Evolutionary conservation across 2,113 vertebrate genomes (phyloP), one percentile per base, ranked within the genome.

Genomic region (Falcunculus frontatus): DNA sequence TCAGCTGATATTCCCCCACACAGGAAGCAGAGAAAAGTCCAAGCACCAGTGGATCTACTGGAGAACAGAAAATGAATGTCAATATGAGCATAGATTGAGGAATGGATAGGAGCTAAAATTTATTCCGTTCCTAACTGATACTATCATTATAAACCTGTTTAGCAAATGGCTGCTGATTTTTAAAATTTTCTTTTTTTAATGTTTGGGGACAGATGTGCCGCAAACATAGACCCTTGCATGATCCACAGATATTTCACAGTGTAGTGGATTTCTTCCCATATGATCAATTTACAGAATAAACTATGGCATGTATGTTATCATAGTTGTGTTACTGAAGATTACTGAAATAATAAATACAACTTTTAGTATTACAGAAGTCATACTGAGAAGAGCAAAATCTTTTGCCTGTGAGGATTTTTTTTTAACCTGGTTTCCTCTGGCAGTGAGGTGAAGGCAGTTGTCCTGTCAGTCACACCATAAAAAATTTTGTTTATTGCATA

Each of bases 181-280:
- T 30, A 0, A 6, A 26, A 6, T 9, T 0, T 47, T 9, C 68
- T 30, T 73, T 53, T 35, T 56, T 6, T 53, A 6, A 52, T 60
- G 22, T 94, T 21, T 87, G 46, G 39, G 52, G 50, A 65, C 41
- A 30, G 50, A 39, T 53, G 9, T 89, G 41, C 33, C 44, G 50
- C 63, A 69, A 84, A 39, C n/a, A 56, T 33, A 80, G 59, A 29
- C 72, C 37, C 57, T 96, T 96, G 95, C 96, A 96, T 97, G 96
- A 93, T 44, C 42, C 32, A 53, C 46, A 85, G 84, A 17, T 82
- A 64, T 15, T 50, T 39, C 84, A 70, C 41, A 46, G 13, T 59
- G 37, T 93, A 89, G 78, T 89, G 87, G 85, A 85, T 60, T 47
- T 93, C 65, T 84, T 87, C 68, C 70, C 63, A 11, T 85, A 32